A percentile compares a stretch with the other conserved stretches of the same genome.
Conservation (phyloP, 2,888 invertebrate species). For the Leucoptera coffeella region DNA sequence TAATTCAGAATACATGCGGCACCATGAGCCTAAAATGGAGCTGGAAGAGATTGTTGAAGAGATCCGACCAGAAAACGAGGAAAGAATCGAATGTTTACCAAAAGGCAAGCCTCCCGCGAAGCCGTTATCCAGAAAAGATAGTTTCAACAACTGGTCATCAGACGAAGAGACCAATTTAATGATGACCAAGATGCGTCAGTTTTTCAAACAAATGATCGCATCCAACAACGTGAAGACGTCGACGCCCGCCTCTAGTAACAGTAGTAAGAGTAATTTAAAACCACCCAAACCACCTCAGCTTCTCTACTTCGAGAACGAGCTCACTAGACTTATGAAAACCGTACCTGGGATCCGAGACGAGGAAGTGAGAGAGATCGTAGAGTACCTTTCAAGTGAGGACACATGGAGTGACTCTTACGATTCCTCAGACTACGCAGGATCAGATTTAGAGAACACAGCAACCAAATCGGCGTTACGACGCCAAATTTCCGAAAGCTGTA, state of each 20-base stretch:
- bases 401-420: conserved; percentile 93
- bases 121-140: conserved; percentile 74
- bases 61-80: conserved; percentile 48
- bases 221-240: conserved; percentile 48
- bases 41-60: conserved; percentile 57
- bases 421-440: conserved; percentile 86
- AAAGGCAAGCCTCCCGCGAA: conserved; percentile 46
- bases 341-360: conserved; percentile 88
- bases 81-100: conserved; percentile 40
- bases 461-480: conserved; percentile 69
- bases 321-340: conserved; percentile 87
- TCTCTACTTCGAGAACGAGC: conserved; percentile 83
- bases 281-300: conserved; percentile 78
- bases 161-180: conserved; percentile 91
- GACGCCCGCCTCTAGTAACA: conserved; percentile 50
- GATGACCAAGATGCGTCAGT: conserved; percentile 92
- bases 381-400: conserved; percentile 87
- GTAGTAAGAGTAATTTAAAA: conserved; percentile 54
- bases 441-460: conserved; percentile 70
- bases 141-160: conserved; percentile 91
- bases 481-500: conserved; percentile 83
- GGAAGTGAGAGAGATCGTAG: conserved; percentile 86
- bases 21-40: conserved; percentile 49
- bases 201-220: conserved; percentile 87
- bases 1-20: conserved; percentile 44